phyloP scores from a whole-genome alignment of 2,797 vertebrate genomes.

The Pitangus sulphuratus region DNA sequence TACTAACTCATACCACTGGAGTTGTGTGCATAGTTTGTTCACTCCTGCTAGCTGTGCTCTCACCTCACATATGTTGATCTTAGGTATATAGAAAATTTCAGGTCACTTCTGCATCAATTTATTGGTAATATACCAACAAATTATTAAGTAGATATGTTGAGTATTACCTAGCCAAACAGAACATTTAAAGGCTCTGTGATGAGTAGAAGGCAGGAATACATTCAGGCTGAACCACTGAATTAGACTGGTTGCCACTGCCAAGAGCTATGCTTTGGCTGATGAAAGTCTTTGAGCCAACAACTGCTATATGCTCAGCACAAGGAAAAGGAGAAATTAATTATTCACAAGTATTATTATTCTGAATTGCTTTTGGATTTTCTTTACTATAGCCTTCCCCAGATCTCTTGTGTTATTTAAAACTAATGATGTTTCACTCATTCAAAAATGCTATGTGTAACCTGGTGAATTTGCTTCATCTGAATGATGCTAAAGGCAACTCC shows the following conservation, averaged over 20 bases:
- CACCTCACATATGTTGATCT: fast-evolving
- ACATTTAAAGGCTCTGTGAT: neutral
- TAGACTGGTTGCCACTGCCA: neutral
- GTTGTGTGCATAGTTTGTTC: neutral
- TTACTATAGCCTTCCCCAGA: neutral
- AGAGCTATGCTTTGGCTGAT: neutral
- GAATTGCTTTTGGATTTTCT: neutral
- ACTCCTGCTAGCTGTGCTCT: neutral
- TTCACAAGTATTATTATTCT: neutral
- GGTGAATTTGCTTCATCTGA: neutral
- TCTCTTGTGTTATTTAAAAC: neutral
- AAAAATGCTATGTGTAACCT: neutral
- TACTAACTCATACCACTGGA: neutral
- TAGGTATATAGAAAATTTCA: fast-evolving
- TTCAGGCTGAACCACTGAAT: neutral
- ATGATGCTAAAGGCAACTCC: neutral
- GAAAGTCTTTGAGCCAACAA: neutral
- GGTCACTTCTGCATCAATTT: neutral
- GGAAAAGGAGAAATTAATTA: neutral
- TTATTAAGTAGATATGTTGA: neutral
- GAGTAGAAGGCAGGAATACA: neutral
- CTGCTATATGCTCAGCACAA: neutral
- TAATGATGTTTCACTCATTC: neutral
- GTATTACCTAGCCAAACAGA: neutral
- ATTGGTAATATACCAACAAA: neutral